Evolutionary conservation across 2,113 vertebrate genomes (phyloP), one percentile per base, ranked within the genome.

Genomic region (Urocynchramus pylzowi): DNA sequence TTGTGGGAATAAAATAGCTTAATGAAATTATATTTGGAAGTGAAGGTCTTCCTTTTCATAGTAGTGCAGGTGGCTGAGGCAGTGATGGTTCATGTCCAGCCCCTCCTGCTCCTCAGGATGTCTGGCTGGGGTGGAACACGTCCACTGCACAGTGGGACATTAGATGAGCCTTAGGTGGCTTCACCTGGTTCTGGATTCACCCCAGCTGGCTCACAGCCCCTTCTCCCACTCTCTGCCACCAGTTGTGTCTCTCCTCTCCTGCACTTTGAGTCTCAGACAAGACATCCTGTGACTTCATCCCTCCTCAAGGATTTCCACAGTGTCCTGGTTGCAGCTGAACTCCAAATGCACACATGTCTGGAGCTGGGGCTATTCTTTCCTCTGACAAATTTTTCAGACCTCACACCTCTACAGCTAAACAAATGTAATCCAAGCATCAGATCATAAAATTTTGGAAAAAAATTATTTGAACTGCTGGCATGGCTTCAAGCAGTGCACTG

Each of bases 381-480:
- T 84, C 89, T 92, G 73, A 84, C 91, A 91, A 93, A 93, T 90
- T 77, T 54, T 83, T 81, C 74, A 73, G 95, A 97, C 96, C 96
- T 95, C 87, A 80, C 65, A 90, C 89, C 81, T 96, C 90, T 70
- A 44, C 71, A 70, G 94, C 76, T 94, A 89, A 85, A 87, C 74
- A 96, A 89, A 94, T 89, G 65, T 92, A 82, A 95, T 92, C 92
- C 95, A 86, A 95, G 78, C 41, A 89, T 85, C 90, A 88, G 96
- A 93, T 90, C 94, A 89, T 92, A 87, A 96, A 94, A 87, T 89
- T 90, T 91, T 61, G 84, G 92, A 95, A 97, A 93, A 94, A 84
- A 89, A 90, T 83, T 24, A 64, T 84, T 75, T 37, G 87, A 84
- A 91, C 93, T 88, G 86, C 82, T 91, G 96, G 96, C 86, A 89